Evolutionary conservation across 2,797 vertebrate genomes (phyloP).

Genomic region (Acestrorhynchus altus): DNA sequence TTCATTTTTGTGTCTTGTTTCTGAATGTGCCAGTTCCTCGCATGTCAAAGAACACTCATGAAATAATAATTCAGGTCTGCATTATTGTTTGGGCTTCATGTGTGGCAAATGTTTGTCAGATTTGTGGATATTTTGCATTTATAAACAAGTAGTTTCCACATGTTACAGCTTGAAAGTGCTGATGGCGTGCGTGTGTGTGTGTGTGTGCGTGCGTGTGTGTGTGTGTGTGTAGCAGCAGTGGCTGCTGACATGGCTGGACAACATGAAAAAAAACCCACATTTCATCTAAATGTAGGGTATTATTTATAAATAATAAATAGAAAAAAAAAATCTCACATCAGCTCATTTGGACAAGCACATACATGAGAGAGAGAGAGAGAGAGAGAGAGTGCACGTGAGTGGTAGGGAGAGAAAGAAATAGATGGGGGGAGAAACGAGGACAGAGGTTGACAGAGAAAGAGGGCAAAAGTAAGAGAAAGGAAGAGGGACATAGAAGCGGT

Average conservation of each 20-base stretch:
- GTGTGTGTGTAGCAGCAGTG: neutral
- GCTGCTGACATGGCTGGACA: neutral
- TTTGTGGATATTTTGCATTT: conserved; percentile 5
- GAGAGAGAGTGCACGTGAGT: too few relatives aligned
- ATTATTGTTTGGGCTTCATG: neutral
- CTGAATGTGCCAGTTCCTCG: conserved; percentile 3
- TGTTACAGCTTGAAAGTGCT: neutral
- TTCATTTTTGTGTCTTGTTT: conserved; percentile 6
- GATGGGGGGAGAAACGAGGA: too few relatives aligned
- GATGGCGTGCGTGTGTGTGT: neutral
- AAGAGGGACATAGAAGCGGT: neutral
- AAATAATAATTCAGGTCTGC: neutral
- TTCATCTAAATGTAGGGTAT: conserved; percentile 5
- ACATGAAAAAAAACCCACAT: neutral
- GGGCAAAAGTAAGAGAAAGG: too few relatives aligned
- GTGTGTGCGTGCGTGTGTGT: too few relatives aligned
- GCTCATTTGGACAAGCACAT: conserved; percentile 21
- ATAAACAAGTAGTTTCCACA: neutral
- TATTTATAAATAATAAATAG: conserved; percentile 12
- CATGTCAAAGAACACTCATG: conserved; percentile 1
- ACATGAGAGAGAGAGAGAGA: neutral
- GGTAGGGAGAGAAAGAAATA: neutral
- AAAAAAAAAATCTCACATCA: conserved; percentile 36
- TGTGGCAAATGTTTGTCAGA: neutral
- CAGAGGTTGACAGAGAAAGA: too few relatives aligned